Conservation (phyloP, 2,888 invertebrate species). For the Celastrina argiolus region DNA sequence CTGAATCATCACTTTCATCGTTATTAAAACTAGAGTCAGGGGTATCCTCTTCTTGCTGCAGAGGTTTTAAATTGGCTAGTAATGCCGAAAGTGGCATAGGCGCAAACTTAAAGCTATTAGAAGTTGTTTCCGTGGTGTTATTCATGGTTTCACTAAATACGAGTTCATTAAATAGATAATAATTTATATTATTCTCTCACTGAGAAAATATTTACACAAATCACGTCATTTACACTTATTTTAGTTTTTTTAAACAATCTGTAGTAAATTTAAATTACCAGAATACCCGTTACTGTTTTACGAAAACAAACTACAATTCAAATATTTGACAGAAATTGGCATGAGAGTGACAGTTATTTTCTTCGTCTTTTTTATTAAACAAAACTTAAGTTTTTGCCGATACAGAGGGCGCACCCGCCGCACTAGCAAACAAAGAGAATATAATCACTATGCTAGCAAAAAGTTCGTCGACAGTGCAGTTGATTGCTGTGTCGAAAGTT, state of each 20-base stretch:
- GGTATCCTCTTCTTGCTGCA: conserved; percentile 48
- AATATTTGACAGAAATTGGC: no score
- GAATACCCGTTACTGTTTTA: conserved; percentile 3
- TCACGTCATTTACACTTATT: not conserved
- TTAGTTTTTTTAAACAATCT: no score
- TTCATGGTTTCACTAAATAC: conserved; percentile 44
- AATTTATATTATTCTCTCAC: not conserved
- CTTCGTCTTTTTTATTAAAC: no score
- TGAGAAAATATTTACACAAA: not conserved
- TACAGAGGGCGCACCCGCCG: no score
- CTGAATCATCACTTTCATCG: conserved; percentile 61
- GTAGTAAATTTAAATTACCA: not conserved
- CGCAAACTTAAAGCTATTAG: conserved; percentile 64
- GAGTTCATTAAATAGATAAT: not conserved
- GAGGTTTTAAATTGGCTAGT: conserved; percentile 59
- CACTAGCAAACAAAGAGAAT: no score
- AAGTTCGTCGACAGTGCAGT: no score
- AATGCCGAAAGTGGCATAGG: conserved; percentile 71
- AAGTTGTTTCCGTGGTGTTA: conserved; percentile 57
- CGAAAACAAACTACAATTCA: not conserved
- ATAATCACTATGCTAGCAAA: no score
- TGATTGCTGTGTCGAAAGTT: no score
- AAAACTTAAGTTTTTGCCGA: no score
- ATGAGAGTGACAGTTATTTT: no score
- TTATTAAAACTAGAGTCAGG: conserved; percentile 55